Base-by-base conservation (phyloP, 2,888 invertebrate species). In the Eupelmus urozonus region DNA sequence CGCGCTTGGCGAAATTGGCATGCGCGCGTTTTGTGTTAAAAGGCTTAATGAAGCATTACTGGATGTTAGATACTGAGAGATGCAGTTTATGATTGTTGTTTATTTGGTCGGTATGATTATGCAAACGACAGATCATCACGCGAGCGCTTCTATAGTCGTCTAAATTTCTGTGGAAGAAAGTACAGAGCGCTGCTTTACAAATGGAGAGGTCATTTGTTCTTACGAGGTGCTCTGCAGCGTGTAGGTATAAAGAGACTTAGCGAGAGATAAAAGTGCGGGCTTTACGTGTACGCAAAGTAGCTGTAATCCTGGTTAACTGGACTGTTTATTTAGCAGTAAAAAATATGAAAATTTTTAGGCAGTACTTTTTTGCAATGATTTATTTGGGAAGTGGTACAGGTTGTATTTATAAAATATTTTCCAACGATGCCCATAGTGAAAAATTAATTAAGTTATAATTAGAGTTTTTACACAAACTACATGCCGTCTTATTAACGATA, bases 21-120 rank as follows among this genome's bases (percentile, higher is more conserved):
- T 59, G 74, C 65, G 74, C 51, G 74, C 65, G 74, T 75, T 78
- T 78, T 78, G 74, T 78, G 23, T 70, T 42, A 45, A 74, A 78
- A 65, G 49, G 51, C 51, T 66, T 75, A 70, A 78, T 75, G 59
- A 70, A 74, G 73, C 63, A 7, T 25, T 60, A n/a, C n/a, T n/a
- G n/a, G 66, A 45, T 51, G 18, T n/a, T 4, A 25, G 16, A 23
- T 5, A 11, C 25, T 20, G 11, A 11, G 29, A 11, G 49, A 29
- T 60, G 57, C 66, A 25, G 59, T 51, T 67, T 40, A 16, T 18
- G 7, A 23, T 67, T 62, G 60, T 62, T 55, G 25, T 67, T 63
- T 69, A 62, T 55, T 75, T 60, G 13, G n/a, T 40, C 49, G 27
- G 20, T 73, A 62, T 70, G 75, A 74, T 78, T 78, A 78, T 78